phyloP scores from a whole-genome alignment of 2,888 invertebrate genomes.

The Noctua fimbriata region DNA sequence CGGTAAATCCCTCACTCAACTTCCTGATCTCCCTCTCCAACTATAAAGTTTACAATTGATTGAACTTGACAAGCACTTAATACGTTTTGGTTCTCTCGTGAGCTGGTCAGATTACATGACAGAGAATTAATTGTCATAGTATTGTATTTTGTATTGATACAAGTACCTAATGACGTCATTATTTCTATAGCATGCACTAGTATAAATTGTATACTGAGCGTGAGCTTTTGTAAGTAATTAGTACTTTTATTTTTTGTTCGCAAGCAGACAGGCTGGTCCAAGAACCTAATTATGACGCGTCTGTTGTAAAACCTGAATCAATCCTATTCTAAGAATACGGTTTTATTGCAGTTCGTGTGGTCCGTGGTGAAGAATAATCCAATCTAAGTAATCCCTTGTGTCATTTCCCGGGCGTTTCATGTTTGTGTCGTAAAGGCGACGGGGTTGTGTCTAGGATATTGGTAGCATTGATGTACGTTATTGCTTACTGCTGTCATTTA shows the following conservation, averaged over 20 bases:
- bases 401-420: constrained; percentile 23
- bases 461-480: constrained; percentile 27
- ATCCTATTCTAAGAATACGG: constrained; percentile 31
- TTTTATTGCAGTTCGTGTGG: constrained; percentile 37
- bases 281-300: constrained; percentile 34
- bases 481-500: constrained; percentile 3
- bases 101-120: constrained; percentile 63
- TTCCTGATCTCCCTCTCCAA: constrained; percentile 18
- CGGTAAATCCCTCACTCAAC: constrained; percentile 41
- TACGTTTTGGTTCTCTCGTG: constrained; percentile 24
- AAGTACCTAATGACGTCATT: constrained; percentile 61
- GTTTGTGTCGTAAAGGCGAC: constrained; percentile 17
- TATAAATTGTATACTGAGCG: constrained; percentile 28
- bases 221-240: constrained; percentile 49
- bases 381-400: background rate
- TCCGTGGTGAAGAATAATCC: constrained; percentile 21
- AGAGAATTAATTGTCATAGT: constrained; percentile 66
- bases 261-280: background rate
- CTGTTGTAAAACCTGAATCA: constrained; percentile 29
- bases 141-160: constrained; percentile 54
- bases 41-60: constrained; percentile 42
- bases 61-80: constrained; percentile 17
- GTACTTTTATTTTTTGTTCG: constrained; percentile 33
- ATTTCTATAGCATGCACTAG: constrained; percentile 40
- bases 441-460: constrained; percentile 7